Base-by-base conservation (phyloP, 1,140 invertebrate species). In the Micrasema longulum region DNA sequence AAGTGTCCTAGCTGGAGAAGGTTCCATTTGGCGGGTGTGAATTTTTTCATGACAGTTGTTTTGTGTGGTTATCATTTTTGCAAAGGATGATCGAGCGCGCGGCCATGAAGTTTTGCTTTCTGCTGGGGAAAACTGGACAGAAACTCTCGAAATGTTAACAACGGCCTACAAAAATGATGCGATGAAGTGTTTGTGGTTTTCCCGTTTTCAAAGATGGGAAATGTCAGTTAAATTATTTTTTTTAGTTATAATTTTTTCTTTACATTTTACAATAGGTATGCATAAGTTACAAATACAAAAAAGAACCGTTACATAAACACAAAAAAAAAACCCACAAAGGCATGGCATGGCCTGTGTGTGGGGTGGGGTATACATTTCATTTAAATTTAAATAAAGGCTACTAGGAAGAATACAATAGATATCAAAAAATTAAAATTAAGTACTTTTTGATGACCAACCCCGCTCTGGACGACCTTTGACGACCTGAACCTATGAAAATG, bases 1-100 rank as follows among this genome's bases (percentile, higher is more conserved):
- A 31, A 57, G 18, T 12, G 36, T 35, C 53, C 4, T 57, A 6
- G 53, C 53, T 57, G 18, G 9, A 57, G 53, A 36, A 57, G 53
- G 53, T 57, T 57, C 53, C 22, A 5, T 9, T 55, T 22, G 9
- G 48, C n/a, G 5, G n/a, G n/a, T 57, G 53, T 41, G 11, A 3
- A 5, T 57, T 20, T 16, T 57, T 57, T 53, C 3, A 11, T 43
- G 41, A 11, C 14, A 11, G 41, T 43, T 16, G 41, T 43, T 43
- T 43, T 43, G 41, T 16, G 14, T 43, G 41, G 41, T 16, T 31
- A 4, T 31, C 7, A 4, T 31, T 31, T 31, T 2, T 7, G 7
- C 7, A 7, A 31, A 31, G 3, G 41, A 43, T 43, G 3, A 11
- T 43, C 26, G 26, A 2, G 26, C 26, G 26, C 41, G 3, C 11